A percentile compares a stretch with the other conserved stretches of the same genome.
Conservation (phyloP, 2,113 vertebrate species). For the Lagenorhynchus albirostris region DNA sequence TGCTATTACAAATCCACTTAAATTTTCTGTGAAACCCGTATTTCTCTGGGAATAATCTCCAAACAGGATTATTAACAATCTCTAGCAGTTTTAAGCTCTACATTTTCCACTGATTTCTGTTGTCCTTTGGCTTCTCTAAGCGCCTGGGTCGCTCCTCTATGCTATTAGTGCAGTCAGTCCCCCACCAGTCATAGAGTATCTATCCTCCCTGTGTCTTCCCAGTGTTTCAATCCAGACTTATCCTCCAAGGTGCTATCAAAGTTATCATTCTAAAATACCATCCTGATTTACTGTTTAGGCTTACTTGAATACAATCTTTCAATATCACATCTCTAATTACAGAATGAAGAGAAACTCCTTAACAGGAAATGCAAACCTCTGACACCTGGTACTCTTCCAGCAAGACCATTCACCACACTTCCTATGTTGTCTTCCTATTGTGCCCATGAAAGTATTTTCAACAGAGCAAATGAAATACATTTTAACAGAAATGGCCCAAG, state of each 20-base stretch:
- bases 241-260: background rate
- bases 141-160: rapidly evolving
- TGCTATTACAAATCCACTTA: background rate
- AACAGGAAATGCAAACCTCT: background rate
- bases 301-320: too few species aligned
- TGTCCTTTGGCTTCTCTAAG: background rate
- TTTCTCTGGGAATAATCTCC: background rate
- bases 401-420: background rate
- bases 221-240: background rate
- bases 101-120: background rate
- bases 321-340: background rate
- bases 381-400: background rate
- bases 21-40: background rate
- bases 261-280: background rate
- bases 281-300: background rate
- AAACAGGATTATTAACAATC: background rate
- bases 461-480: background rate
- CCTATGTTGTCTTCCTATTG: background rate
- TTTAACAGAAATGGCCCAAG: background rate
- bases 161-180: rapidly evolving
- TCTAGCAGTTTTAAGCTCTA: background rate
- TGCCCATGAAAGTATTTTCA: background rate
- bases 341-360: background rate
- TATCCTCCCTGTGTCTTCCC: rapidly evolving
- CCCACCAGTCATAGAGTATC: background rate